A percentile compares a stretch with the other conserved stretches of the same genome.
These are phyloP conservation scores for Centropus unirufus DNA, from an alignment of 2,113 vertebrate species.

Conservation along the genomic window DNA sequence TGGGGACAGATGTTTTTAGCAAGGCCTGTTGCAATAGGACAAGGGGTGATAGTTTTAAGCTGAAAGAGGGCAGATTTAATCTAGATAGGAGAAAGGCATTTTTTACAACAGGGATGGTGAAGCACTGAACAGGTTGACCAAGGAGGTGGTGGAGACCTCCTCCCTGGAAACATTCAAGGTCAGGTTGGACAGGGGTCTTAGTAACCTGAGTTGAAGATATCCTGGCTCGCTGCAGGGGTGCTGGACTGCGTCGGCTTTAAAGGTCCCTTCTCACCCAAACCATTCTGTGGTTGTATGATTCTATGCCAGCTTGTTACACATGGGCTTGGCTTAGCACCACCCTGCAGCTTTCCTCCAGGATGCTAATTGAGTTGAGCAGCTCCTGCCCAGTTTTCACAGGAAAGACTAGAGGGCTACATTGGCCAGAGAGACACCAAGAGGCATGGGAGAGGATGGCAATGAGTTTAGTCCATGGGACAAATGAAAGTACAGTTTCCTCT, in stretches of 20 bases:
- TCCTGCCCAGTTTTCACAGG: background rate
- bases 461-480: background rate
- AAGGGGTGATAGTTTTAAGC: background rate
- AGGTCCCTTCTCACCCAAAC: background rate
- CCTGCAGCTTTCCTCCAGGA: background rate
- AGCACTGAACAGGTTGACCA: rapidly evolving
- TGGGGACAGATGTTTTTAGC: background rate
- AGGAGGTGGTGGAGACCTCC: background rate
- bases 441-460: background rate
- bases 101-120: background rate
- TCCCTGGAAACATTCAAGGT: background rate
- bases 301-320: background rate
- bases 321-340: background rate
- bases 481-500: background rate
- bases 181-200: background rate
- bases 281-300: background rate
- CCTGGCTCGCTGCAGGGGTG: rapidly evolving
- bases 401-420: rapidly evolving
- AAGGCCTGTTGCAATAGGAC: background rate
- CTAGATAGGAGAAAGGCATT: background rate
- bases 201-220: background rate
- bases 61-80: background rate
- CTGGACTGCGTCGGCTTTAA: background rate
- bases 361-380: background rate
- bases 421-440: background rate